Base-by-base conservation (phyloP, 2,113 vertebrate genomes). In the Tonatia bakeri region DNA sequence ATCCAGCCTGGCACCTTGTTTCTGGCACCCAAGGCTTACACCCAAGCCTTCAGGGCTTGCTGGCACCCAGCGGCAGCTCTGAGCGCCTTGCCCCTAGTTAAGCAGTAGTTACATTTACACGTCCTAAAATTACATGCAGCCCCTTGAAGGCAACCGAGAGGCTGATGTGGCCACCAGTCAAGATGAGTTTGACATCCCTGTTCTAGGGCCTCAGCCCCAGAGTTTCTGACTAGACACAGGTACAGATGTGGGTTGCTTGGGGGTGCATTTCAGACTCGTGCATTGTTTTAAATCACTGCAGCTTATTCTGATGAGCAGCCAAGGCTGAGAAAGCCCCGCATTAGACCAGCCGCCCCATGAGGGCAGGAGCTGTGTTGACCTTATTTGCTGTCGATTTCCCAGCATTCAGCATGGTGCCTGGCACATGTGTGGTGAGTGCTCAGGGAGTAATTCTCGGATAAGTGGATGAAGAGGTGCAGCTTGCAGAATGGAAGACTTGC, bases 391-490 rank as follows among this genome's bases (percentile, higher is more conserved):
- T 12, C 3, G 24, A 10, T 45, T 77, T 52, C 50, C 59, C n/a
- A 93, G n/a, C 56, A 36, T 52, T 96, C 84, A 79, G 64, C 89
- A 12, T 11, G 20, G 79, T 19, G 24, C 52, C 69, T 45, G 54
- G 64, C 33, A 13, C 31, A 1, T 3, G 10, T 33, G 16, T 45
- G 61, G 52, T 56, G 47, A 59, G 1, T 64, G 67, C 40, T 73
- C 26, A 83, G 11, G 40, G 38, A 40, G 33, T 65, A 50, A 28
- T 61, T 69, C 15, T 1, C 31, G 61, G 85, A 11, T 50, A 17
- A 47, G 12, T 31, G 85, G 77, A 16, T 47, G 61, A 54, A 50
- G 95, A 69, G 17, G 14, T 47, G 33, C 24, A 36, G 22, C 15
- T 31, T 36, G 38, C 31, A 64, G 40, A 76, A 40, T 17, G 73